Conservation (phyloP, 2,113 vertebrate genomes). For the Columba janthina region DNA sequence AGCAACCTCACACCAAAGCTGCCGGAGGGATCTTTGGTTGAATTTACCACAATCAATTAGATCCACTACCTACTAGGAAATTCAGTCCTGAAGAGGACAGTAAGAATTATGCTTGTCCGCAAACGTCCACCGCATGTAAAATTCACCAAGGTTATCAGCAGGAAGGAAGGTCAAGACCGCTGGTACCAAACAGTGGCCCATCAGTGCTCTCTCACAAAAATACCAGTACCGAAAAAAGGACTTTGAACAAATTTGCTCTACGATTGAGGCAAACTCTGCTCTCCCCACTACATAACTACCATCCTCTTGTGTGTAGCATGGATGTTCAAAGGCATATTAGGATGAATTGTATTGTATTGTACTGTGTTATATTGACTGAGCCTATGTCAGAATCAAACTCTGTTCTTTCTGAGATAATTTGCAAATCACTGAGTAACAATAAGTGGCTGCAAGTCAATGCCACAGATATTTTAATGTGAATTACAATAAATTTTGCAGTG, state of each 20-base stretch:
- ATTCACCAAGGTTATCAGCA: neutral
- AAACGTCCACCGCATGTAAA: constrained; percentile 60
- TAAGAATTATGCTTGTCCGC: too few relatives aligned
- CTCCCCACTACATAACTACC: neutral
- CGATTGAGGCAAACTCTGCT: neutral
- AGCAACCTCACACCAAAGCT: constrained; percentile 80
- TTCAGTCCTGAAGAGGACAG: too few relatives aligned
- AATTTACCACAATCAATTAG: constrained; percentile 69
- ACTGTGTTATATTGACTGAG: neutral
- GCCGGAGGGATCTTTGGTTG: constrained; percentile 9
- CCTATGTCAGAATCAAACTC: neutral
- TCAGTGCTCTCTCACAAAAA: neutral
- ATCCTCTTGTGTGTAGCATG: neutral
- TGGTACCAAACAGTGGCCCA: neutral
- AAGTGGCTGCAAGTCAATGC: neutral
- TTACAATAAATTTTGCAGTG: neutral
- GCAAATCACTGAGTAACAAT: neutral
- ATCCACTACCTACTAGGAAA: constrained; percentile 84
- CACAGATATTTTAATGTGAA: neutral
- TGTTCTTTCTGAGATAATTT: neutral
- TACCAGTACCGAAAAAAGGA: neutral
- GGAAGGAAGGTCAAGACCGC: neutral
- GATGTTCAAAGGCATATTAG: neutral
- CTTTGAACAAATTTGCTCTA: neutral
- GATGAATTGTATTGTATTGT: neutral